Base-by-base conservation (phyloP, 2,888 invertebrate genomes). In the Heteropelma amictum region DNA sequence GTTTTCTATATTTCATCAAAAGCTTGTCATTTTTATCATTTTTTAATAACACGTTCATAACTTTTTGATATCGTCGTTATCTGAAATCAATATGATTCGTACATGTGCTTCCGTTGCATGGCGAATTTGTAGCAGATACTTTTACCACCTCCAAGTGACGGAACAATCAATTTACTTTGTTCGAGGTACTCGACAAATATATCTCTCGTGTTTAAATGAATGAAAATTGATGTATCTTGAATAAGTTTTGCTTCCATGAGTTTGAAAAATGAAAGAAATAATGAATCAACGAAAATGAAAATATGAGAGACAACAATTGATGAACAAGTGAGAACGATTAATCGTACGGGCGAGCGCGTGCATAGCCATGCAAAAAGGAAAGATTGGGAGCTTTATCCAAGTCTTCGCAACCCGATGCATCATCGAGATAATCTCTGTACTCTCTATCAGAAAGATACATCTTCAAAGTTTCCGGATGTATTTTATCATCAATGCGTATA, bases 361-460 rank as follows among this genome's bases (percentile, higher is more conserved):
- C 76, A 64, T 81, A 81, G 77, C 80, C 84, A 85, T 87, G 86
- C 81, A 84, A 74, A 51, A 83, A 83, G 19, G 83, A 83, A 28
- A 64, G 60, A 74, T 84, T 83, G 47, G 76, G 74, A 30, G 63
- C 23, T n/a, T 69, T 54, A 58, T 42, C 49, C 45, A 64, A 47
- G 49, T 68, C 47, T 47, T 75, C 67, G 30, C 42, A 45, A 63
- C 73, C 74, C 58, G 76, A 19, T 33, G 72, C 54, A 45, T 75
- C 54, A 3, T 51, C 65, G 54, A 80, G 71, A 45, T 77, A 76
- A 67, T 69, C 69, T 23, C 51, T 60, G 26, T 80, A 78, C 42
- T 81, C 58, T 40, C 75, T 42, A 35, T 80, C 81, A n/a, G 78
- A 68, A 5, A 81, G 47, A 47, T 76, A 30, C 8, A 14, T 51